These are phyloP conservation scores for Microplitis mediator DNA, from an alignment of 1,140 invertebrate species.

Conservation along the genomic window DNA sequence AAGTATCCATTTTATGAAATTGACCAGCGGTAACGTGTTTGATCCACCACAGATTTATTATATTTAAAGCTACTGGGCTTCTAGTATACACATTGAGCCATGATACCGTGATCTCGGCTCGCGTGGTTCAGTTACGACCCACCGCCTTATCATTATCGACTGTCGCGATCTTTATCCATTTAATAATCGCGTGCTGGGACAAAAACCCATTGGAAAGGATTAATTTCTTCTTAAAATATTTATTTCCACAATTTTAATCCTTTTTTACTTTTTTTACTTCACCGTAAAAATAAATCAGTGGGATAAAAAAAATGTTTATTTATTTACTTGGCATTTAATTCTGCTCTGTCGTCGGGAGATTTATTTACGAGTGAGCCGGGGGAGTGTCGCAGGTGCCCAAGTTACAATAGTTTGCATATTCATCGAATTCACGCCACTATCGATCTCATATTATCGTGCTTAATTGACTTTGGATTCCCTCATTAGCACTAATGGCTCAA, in stretches of 20 bases:
- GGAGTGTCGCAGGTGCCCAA: not conserved
- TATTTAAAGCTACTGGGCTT: not conserved
- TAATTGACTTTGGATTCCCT: constrained; percentile 55
- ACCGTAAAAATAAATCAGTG: not conserved
- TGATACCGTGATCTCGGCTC: not conserved
- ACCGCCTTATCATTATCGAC: constrained; percentile 20
- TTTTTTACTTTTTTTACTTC: too few relatives aligned
- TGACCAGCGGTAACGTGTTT: constrained; percentile 33
- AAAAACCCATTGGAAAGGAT: not conserved
- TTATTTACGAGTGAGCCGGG: constrained; percentile 6
- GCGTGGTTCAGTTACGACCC: constrained; percentile 8
- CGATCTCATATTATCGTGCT: constrained; percentile 47
- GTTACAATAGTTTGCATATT: constrained; percentile 49
- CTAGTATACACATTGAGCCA: too few relatives aligned
- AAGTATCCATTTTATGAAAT: constrained; percentile 40
- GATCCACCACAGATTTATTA: constrained; percentile 25
- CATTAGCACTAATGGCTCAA: constrained; percentile 52
- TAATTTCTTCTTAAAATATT: not conserved
- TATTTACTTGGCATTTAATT: not conserved
- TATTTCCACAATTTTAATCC: too few relatives aligned
- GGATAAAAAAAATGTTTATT: not conserved
- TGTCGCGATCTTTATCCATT: constrained; percentile 28
- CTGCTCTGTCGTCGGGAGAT: not conserved
- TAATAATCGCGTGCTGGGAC: constrained; percentile 23
- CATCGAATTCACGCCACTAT: constrained; percentile 46